Percentiles rank a stretch among this genome's conserved stretches.
phyloP scores from a whole-genome alignment of 2,797 vertebrate species.

The Peromyscus aztecus region DNA sequence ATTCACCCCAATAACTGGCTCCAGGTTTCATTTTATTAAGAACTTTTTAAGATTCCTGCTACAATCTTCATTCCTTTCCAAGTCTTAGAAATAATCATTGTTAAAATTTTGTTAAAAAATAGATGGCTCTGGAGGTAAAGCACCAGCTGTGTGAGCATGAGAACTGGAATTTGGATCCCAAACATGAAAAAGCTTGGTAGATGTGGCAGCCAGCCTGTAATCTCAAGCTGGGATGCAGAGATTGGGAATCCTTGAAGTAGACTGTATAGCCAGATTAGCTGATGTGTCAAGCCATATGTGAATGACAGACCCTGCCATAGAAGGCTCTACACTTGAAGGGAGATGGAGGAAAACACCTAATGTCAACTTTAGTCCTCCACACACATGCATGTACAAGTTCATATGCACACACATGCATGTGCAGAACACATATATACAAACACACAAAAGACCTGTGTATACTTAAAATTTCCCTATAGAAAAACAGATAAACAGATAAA shows the following conservation, averaged over 20 bases:
- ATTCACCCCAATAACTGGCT: no score
- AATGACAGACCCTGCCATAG: not conserved
- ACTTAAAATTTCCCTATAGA: not conserved
- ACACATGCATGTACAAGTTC: not conserved
- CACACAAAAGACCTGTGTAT: not conserved
- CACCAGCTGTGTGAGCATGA: no score
- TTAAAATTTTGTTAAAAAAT: no score
- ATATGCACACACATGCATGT: not conserved
- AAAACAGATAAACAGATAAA: not conserved
- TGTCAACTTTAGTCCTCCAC: not conserved
- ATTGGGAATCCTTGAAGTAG: not conserved
- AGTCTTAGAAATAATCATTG: no score
- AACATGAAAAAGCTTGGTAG: not conserved
- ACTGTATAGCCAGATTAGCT: not conserved
- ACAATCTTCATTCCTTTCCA: no score
- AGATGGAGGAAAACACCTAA: not conserved
- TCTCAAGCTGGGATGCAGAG: not conserved
- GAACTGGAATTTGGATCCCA: no score
- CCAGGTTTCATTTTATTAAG: no score
- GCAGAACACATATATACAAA: not conserved
- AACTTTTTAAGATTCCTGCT: no score
- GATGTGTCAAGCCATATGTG: not conserved
- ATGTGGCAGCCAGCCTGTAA: not conserved
- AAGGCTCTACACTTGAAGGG: not conserved
- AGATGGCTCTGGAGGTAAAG: no score